Base-by-base conservation (phyloP, 2,888 invertebrate genomes). In the Erebia palarica region DNA sequence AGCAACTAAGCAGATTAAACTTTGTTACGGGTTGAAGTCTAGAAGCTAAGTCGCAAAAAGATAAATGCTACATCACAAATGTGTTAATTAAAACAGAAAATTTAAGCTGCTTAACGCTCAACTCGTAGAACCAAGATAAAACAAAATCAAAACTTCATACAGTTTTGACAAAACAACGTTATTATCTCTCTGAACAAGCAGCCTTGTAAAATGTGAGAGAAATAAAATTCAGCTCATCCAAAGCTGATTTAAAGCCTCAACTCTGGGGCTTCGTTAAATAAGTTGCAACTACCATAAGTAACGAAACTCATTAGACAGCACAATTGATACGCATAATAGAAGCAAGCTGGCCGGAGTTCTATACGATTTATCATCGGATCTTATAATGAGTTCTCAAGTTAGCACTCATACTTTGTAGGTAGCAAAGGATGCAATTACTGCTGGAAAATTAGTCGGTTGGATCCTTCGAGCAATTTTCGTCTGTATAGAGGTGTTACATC, bases 351-450 rank as follows among this genome's bases (percentile, higher is more conserved):
- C 65, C 53, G 53, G 68, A 63, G 65, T 65, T 71, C 53, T 58
- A 68, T 70, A 70, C 72, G 64, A 74, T 76, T 79, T 79, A 77
- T 78, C 75, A 79, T 77, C 74, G 72, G 65, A 76, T 76, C 74
- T 69, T 64, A 68, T 78, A 78, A 79, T 78, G 76, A 76, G 75
- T 75, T 77, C 75, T 69, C 73, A 68, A 77, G 73, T 77, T 77
- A 73, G 75, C 74, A 70, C 72, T 74, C 36, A 58, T 66, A 73
- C 73, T 69, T 64, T 72, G 75, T 74, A 68, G 74, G 74, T 73
- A 75, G 70, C 75, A 75, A 71, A 76, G 78, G 79, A 78, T 76
- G 77, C 73, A 78, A 79, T 79, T 77, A 79, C 71, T 73, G 75
- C 59, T 73, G 70, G 72, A 73, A 76, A 78, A 78, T 78, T 78